Conservation (phyloP, 2,797 vertebrate genomes). For the Pangasius larnaudii region DNA sequence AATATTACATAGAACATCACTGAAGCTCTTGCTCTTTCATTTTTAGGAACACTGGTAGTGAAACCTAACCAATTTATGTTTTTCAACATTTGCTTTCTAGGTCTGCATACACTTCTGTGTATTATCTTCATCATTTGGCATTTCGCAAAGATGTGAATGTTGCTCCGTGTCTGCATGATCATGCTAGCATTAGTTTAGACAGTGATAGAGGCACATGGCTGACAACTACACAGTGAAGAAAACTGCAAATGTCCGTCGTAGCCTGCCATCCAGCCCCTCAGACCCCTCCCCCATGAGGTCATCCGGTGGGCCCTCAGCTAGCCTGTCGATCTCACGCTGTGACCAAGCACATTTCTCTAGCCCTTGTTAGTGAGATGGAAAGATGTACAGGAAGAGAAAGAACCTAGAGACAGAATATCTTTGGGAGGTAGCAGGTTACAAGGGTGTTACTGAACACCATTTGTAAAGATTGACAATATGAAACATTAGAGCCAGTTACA, state of each 20-base stretch:
- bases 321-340: slow-evolving; percentile 48
- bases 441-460: neutral
- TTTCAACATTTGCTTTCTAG: neutral
- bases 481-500: neutral
- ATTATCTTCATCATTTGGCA: neutral
- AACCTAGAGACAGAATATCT: slow-evolving; percentile 31
- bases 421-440: neutral
- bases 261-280: slow-evolving; percentile 20
- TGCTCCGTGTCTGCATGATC: neutral
- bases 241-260: neutral
- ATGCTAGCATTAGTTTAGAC: neutral
- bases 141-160: neutral
- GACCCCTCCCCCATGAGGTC: slow-evolving; percentile 52
- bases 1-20: neutral
- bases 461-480: neutral
- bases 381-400: slow-evolving; percentile 40
- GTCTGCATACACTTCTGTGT: neutral
- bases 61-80: neutral
- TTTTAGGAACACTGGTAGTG: neutral
- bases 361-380: slow-evolving; percentile 40
- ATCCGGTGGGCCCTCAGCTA: slow-evolving; percentile 42
- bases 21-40: neutral
- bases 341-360: slow-evolving; percentile 55
- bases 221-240: neutral
- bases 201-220: neutral